Base-by-base conservation (phyloP, 35 echinoderm and acorn worm species). In the Hemicentrotus pulcherrimus region DNA sequence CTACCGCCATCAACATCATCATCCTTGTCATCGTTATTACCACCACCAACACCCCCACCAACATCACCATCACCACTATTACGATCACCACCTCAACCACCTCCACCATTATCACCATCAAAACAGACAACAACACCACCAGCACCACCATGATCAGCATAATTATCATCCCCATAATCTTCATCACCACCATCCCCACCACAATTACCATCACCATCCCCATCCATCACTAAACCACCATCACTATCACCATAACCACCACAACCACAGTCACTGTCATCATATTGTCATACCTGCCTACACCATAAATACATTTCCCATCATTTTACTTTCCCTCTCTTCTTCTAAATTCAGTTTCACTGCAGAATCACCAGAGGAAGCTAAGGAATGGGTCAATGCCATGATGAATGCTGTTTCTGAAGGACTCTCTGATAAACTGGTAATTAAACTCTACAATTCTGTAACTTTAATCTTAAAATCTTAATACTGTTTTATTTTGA, bases 341-440 rank as follows among this genome's bases (percentile, higher is more conserved):
- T 46, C 35, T 95, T 94, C 46, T 24, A 18, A 65, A 46, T n/a
- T 47, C 32, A 98, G 97, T 86, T 87, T 98, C 50, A 94, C 97
- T 33, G 94, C 95, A 28, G 97, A 98, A 85, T 94, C 94, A 88
- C 86, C 61, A 0, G 90, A 95, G 8, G 97, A 98, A 32, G 95
- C 95, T 0, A 94, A 95, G 47, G 96, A 98, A 31, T 98, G 97
- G 97, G 86, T 95, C 32, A 86, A 86, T 86, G 96, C 96, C 28
- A 95, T 98, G 85, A 48, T 91, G 48, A 94, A 96, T 33, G 96
- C 97, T 19, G 96, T 96, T 7, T 59, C 46, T 28, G 97, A 98
- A 58, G 97, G 97, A 18, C 94, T 98, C 9, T 98, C 97, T 28
- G 94, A 96, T 47, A 96, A 96, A 46, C 48, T 95, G 94, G 97